Evolutionary conservation across 2,888 invertebrate genomes (phyloP).

Genomic region (Catocala fraxini): DNA sequence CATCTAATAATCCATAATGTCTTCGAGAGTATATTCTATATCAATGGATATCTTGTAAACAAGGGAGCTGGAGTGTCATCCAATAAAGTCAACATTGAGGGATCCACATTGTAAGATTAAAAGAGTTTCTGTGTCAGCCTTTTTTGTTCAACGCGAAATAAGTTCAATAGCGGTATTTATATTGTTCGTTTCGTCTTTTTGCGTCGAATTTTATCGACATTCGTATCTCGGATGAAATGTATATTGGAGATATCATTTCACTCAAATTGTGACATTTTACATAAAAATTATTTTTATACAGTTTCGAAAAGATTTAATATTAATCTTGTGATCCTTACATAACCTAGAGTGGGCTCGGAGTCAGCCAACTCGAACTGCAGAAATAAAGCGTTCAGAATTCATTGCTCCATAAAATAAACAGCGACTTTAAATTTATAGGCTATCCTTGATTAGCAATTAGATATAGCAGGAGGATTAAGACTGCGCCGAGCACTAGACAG

Average conservation of each 20-base stretch:
- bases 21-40: conserved; percentile 5
- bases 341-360: too few relatives aligned
- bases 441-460: too few relatives aligned
- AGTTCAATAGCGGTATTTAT: conserved; percentile 21
- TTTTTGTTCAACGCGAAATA: conserved; percentile 26
- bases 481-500: too few relatives aligned
- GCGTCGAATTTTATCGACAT: conserved; percentile 3
- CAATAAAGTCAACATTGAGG: conserved; percentile 18
- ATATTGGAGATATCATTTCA: not conserved
- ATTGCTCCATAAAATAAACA: too few relatives aligned
- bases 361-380: too few relatives aligned
- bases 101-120: conserved; percentile 37
- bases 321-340: too few relatives aligned
- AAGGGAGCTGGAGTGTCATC: conserved; percentile 21
- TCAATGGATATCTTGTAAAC: conserved; percentile 18
- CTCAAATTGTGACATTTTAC: too few relatives aligned
- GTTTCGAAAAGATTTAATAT: too few relatives aligned
- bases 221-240: not conserved
- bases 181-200: conserved; percentile 12
- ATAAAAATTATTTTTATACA: too few relatives aligned
- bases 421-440: too few relatives aligned
- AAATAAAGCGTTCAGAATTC: too few relatives aligned
- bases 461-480: too few relatives aligned
- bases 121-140: conserved; percentile 46
- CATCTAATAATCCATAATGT: not conserved